Percentiles rank a stretch among this genome's conserved stretches.
Evolutionary conservation across 2,113 vertebrate species (phyloP).

Genomic region (Aspiorhynchus laticeps): DNA sequence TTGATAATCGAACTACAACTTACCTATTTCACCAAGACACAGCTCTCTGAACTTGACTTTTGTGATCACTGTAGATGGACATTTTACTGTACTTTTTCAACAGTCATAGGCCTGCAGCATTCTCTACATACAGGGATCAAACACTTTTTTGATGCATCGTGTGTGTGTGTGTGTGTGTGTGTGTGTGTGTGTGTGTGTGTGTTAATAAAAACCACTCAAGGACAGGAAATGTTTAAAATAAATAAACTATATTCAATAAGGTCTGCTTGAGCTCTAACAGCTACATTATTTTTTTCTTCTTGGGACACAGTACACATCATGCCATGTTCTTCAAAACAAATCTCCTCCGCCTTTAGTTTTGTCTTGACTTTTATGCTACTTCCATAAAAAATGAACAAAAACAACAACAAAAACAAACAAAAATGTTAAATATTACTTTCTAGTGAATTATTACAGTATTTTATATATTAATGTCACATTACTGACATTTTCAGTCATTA

Average conservation of each 20-base stretch:
- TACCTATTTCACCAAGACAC: neutral
- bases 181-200: no score
- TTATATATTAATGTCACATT: slow-evolving; percentile 69
- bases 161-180: no score
- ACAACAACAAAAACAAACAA: neutral
- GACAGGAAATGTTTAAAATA: slow-evolving; percentile 73
- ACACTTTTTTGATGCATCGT: no score
- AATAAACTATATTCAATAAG: slow-evolving; percentile 79
- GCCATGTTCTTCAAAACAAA: slow-evolving; percentile 72
- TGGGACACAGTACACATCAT: slow-evolving; percentile 75
- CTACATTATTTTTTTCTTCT: slow-evolving; percentile 63
- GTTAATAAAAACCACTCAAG: slow-evolving; percentile 59
- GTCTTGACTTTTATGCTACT: slow-evolving; percentile 53
- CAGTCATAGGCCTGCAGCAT: no score
- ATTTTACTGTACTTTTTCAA: no score
- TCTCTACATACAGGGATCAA: no score
- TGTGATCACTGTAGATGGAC: neutral
- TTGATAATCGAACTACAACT: neutral
- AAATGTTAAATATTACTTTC: slow-evolving; percentile 60
- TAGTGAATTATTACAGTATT: slow-evolving; percentile 71
- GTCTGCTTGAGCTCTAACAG: slow-evolving; percentile 69
- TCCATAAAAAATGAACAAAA: slow-evolving; percentile 39
- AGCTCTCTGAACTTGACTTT: neutral
- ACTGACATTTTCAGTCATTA: slow-evolving; percentile 61
- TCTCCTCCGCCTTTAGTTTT: slow-evolving; percentile 41